Evolutionary conservation across 2,797 vertebrate genomes (phyloP).

Genomic region (Sebastes minor): DNA sequence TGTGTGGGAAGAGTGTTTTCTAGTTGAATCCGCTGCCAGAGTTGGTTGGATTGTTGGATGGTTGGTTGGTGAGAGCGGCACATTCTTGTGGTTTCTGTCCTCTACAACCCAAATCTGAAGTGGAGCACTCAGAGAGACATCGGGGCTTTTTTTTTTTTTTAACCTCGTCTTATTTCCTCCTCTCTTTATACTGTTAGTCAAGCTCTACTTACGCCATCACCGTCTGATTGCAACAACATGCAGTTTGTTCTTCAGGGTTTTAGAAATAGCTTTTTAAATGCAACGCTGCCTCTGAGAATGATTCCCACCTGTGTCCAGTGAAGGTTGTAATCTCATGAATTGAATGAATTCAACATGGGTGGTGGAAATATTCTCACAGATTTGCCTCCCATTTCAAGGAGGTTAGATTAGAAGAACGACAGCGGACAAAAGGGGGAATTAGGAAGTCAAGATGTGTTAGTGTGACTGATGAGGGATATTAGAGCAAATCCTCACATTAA

Average conservation of each 20-base stretch:
- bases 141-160: conserved; percentile 38
- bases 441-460: conserved; percentile 2
- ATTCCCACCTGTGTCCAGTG: conserved; percentile 79
- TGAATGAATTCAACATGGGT: conserved; percentile 47
- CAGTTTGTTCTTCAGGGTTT: conserved; percentile 54
- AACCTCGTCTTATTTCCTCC: conserved; percentile 68
- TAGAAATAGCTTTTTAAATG: conserved; percentile 73
- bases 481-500: not conserved
- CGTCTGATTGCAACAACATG: conserved; percentile 83
- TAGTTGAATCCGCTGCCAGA: conserved; percentile 26
- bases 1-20: conserved; percentile 33
- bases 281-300: conserved; percentile 75
- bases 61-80: conserved; percentile 25
- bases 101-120: conserved; percentile 34
- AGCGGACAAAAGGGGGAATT: conserved; percentile 11
- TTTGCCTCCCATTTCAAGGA: conserved; percentile 14
- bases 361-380: conserved; percentile 7
- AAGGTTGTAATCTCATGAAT: conserved; percentile 43
- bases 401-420: conserved; percentile 39
- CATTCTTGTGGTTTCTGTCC: conserved; percentile 65
- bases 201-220: conserved; percentile 71
- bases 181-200: conserved; percentile 79
- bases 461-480: conserved; percentile 5
- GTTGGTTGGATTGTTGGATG: conserved; percentile 11
- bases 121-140: conserved; percentile 50